Evolutionary conservation across 1,140 invertebrate genomes (phyloP), one percentile per base, ranked within the genome.

Genomic region (Drosophila elegans): DNA sequence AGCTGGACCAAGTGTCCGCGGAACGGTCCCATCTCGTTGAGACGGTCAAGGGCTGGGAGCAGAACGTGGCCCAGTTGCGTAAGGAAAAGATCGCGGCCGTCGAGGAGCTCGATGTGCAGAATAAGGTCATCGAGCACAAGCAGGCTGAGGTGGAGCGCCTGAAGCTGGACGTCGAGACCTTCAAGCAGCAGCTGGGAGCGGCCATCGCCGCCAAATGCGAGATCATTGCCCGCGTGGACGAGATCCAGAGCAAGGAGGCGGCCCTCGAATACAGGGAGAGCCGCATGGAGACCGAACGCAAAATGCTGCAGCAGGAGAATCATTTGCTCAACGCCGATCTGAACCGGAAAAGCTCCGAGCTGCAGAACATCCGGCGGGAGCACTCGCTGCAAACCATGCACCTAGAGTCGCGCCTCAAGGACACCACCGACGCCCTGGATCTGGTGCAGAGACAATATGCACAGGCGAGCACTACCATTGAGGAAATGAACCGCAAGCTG

Each of bases 141-240:
- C 94, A 95, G 83, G 90, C 93, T 4, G 96, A 97, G 93, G 89
- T 97, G 16, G 95, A 96, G 80, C 93, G 95, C 46, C 84, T 96
- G 45, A 94, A 94, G 53, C 92, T 93, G 6, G 96, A 96, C 90
- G 80, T 96, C 63, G 90, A 93, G n/a, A 93, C 94, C 3, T 91
- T 96, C 36, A 93, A 94, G 10, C 93, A 94, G 77, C 96, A 97
- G 89, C 88, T 97, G 21, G 94, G 95, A 81, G 76, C 92, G 51
- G 96, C 96, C 39, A 94, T 96, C 61, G 93, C 94, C 69, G 94
- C 95, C 4, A 98, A 98, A 93, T 97, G 96, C 93, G 96, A 97
- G 93, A 96, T 97, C 5, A 90, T 98, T 27, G 94, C 95, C 13
- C 94, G 96, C 51, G 94, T 95, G 53, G 96, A 97, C 93, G 97